Percentiles rank a stretch among this genome's conserved stretches.
Conservation (phyloP, 1,140 invertebrate genomes). For the Drosophila ohnishii region DNA sequence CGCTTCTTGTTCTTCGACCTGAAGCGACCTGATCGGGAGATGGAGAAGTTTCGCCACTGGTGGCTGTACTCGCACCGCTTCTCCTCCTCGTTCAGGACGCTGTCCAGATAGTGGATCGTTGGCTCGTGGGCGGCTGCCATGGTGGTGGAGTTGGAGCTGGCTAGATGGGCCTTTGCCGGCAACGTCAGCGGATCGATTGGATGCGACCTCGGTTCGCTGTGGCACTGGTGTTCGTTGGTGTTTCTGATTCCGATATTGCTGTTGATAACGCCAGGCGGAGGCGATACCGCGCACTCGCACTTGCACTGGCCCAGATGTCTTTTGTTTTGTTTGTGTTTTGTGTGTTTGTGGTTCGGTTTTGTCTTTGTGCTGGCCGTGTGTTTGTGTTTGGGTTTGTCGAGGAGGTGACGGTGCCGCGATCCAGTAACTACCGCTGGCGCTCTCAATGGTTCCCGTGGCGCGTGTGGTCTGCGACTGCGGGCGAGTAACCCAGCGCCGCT, state of each 20-base stretch:
- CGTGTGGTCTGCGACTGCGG: slow-evolving; percentile 60
- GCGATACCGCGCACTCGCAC: slow-evolving; percentile 29
- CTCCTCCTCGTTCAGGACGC: slow-evolving; percentile 79
- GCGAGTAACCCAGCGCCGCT: slow-evolving; percentile 42
- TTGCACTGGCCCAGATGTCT: slow-evolving; percentile 21
- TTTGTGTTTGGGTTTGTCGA: slow-evolving; percentile 4
- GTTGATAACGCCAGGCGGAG: slow-evolving; percentile 26
- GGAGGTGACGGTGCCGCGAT: slow-evolving; percentile 4
- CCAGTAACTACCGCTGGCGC: slow-evolving; percentile 16
- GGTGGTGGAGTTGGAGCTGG: slow-evolving; percentile 44
- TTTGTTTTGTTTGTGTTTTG: slow-evolving; percentile 36
- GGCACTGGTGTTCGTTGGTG: slow-evolving; percentile 5
- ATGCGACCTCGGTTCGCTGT: slow-evolving; percentile 18
- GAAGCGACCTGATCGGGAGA: slow-evolving; percentile 79
- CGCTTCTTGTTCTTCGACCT: slow-evolving; percentile 80
- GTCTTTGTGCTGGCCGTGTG: not conserved
- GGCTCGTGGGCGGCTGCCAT: slow-evolving; percentile 78
- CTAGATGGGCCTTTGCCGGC: not conserved
- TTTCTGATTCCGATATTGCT: slow-evolving; percentile 26
- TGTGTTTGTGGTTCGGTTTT: slow-evolving; percentile 12
- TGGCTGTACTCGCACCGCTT: slow-evolving; percentile 77
- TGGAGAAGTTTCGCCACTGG: slow-evolving; percentile 81
- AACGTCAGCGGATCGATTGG: slow-evolving; percentile 13
- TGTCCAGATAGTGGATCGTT: slow-evolving; percentile 77
- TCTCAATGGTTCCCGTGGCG: slow-evolving; percentile 51